phyloP scores from a whole-genome alignment of 1,140 invertebrate species.

The Ceratitis capitata region DNA sequence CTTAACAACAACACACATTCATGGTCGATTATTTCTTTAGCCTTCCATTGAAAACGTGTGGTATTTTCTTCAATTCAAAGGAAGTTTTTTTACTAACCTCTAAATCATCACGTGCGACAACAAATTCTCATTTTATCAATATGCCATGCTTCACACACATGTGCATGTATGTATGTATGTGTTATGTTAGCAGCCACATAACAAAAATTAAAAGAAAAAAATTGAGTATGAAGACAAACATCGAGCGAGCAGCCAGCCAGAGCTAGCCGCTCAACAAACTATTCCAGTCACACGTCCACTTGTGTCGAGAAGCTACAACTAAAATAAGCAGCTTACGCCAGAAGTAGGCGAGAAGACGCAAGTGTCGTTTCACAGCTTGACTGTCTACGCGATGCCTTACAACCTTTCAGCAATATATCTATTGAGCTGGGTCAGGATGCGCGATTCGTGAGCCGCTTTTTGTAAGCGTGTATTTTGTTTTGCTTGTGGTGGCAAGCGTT shows the following conservation, averaged over 20 bases:
- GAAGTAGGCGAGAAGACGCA: background rate
- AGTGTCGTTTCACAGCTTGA: background rate
- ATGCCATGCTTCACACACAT: background rate
- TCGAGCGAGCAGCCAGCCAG: too few relatives aligned
- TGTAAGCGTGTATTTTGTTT: background rate
- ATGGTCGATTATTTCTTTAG: background rate
- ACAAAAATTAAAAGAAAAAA: background rate
- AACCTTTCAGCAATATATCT: background rate
- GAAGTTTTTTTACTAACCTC: background rate
- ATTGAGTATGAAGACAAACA: background rate
- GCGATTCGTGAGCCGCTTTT: background rate
- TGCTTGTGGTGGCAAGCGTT: background rate
- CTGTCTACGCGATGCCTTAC: background rate
- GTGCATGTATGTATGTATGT: background rate
- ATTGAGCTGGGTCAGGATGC: background rate
- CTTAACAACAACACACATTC: background rate
- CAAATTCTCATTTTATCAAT: constrained; percentile 7
- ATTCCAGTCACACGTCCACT: background rate
- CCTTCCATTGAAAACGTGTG: background rate
- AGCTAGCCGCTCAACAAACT: too few relatives aligned
- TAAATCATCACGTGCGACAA: background rate
- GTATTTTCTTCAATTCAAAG: background rate
- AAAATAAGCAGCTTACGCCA: background rate
- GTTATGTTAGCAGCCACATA: background rate
- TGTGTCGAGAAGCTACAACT: background rate